Evolutionary conservation across 92 coral and sea anemone species (phyloP).

Genomic region (Heteractis magnifica): DNA sequence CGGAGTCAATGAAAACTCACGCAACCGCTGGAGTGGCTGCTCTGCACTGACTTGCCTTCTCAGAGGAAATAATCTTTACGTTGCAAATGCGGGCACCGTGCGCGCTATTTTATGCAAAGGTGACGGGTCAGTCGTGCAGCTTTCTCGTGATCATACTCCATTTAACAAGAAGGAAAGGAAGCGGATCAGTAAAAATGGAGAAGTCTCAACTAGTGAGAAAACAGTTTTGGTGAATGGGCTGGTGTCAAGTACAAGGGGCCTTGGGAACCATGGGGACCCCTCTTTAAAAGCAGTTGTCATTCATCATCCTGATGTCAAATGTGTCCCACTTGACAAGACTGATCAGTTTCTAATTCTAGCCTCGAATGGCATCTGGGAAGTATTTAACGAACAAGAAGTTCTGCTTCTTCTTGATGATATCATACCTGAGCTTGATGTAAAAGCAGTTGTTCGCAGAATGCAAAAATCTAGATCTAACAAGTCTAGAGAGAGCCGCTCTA

Average conservation of each 20-base stretch:
- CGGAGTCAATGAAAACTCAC: conserved; percentile 84
- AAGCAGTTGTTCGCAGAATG: conserved; percentile 65
- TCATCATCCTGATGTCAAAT: conserved; percentile 65
- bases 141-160: conserved; percentile 87
- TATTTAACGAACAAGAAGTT: conserved; percentile 83
- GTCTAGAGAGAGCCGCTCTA: not conserved
- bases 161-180: conserved; percentile 74
- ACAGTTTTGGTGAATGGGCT: conserved; percentile 85
- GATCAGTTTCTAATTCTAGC: conserved; percentile 86
- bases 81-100: conserved; percentile 92
- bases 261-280: conserved; percentile 98
- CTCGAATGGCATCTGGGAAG: conserved; percentile 92
- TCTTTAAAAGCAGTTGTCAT: conserved; percentile 74
- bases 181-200: conserved; percentile 68
- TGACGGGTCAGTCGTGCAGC: conserved; percentile 71
- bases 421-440: conserved; percentile 79
- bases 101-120: conserved; percentile 81
- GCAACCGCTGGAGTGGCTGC: conserved; percentile 99
- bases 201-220: conserved; percentile 75
- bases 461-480: conserved; percentile 30
- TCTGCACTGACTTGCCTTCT: conserved; percentile 87
- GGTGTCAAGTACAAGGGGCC: conserved; percentile 79
- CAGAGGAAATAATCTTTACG: conserved; percentile 69
- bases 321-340: conserved; percentile 62
- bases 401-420: conserved; percentile 75